A percentile compares a stretch with the other conserved stretches of the same genome.
These are phyloP conservation scores for Hydropsyche tenuis DNA, from an alignment of 1,140 invertebrate species.

Conservation along the genomic window DNA sequence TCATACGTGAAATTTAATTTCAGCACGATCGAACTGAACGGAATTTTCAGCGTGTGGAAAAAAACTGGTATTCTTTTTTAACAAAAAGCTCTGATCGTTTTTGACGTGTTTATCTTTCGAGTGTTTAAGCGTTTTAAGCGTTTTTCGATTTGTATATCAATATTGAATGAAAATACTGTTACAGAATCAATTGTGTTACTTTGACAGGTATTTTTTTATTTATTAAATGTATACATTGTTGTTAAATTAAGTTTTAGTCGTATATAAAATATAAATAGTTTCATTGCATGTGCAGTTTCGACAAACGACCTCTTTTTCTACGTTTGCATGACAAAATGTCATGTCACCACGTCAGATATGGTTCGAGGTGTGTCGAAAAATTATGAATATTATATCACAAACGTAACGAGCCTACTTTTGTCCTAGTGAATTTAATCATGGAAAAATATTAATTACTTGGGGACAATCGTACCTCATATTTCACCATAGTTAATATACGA, in stretches of 20 bases:
- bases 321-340: conserved; percentile 34
- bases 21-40: background rate
- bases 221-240: too few species aligned
- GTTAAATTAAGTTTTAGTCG: background rate
- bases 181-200: too few species aligned
- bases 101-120: too few species aligned
- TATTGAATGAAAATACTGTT: too few species aligned
- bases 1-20: conserved; percentile 16
- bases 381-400: conserved; percentile 44
- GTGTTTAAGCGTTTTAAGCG: too few species aligned
- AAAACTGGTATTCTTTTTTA: background rate
- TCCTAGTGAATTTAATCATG: conserved; percentile 40
- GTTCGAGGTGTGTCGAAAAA: conserved; percentile 38
- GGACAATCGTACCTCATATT: background rate
- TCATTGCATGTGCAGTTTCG: background rate
- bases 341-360: conserved; percentile 19
- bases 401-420: conserved; percentile 36
- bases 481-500: too few species aligned
- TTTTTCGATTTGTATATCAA: too few species aligned
- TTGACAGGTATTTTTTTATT: too few species aligned
- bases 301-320: background rate
- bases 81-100: too few species aligned
- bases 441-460: conserved; percentile 9
- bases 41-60: background rate
- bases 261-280: conserved; percentile 6